Base-by-base conservation (phyloP, 2,113 vertebrate species). In the Lophura nycthemera region DNA sequence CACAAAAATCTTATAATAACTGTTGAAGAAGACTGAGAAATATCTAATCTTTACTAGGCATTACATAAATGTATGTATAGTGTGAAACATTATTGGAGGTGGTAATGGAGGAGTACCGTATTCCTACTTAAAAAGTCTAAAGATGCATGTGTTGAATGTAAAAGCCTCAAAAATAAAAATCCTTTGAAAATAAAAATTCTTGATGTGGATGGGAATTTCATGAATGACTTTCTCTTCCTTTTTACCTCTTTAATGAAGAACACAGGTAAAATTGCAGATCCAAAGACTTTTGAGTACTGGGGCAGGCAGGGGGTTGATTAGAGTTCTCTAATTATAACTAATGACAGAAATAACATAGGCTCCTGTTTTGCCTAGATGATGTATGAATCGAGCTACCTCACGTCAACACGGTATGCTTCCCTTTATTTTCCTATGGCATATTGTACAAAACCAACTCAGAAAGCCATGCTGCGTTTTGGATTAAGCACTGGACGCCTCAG, bases 251-350 rank as follows among this genome's bases (percentile, higher is more conserved):
- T 95, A 94, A 95, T 95, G 89, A 94, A 90, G 83, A 95, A 72
- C 86, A 63, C 57, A 91, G 89, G 71, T 77, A 88, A 88, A 94
- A 96, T 93, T 96, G 88, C 86, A 90, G 88, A 96, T 95, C 95
- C 83, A 82, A 95, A 87, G 63, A 84, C 79, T 93, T 94, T 66
- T 88, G 94, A 94, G 85, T 81, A 61, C 70, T 95, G 90, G 91
- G 80, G 73, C 88, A 95, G 91, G 93, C 96, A 94, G 94, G 95
- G 95, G 96, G 94, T 95, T 97, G 96, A 96, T 97, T 95, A 95
- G 73, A 86, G 61, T 81, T 93, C 93, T 95, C 85, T 95, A 95
- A 96, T 97, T 97, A 93, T 91, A 95, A 86, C 88, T 97, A 97
- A 96, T 95, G 95, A 94, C 73, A 95, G 94, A 96, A 96, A 94